Base-by-base conservation (phyloP, 2,797 vertebrate genomes). In the Squalus acanthias region DNA sequence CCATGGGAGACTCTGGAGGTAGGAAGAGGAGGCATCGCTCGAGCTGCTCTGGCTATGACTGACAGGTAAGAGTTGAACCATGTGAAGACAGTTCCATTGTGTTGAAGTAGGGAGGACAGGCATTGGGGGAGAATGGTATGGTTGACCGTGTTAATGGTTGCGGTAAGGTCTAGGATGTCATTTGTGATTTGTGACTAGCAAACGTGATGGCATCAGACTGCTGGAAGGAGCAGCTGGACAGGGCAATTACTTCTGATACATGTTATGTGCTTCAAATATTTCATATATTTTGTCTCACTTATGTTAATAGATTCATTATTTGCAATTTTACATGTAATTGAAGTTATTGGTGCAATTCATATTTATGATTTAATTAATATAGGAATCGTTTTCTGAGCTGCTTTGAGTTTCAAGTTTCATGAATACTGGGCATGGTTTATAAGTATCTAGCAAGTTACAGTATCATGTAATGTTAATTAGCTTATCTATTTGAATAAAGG, bases 281-380 rank as follows among this genome's bases (percentile, higher is more conserved):
- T 69, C 29, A 93, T 24, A 24, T 39, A 93, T 93, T 95, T 72
- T 57, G 50, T 57, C 53, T 29, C 50, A 33, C 39, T 33, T 74
- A 76, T 60, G 70, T 60, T 76, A 57, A 57, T 95, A 57, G 39
- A 74, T 26, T 53, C 46, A 95, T 95, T 57, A 95, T 72, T 95
- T 76, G 15, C 29, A 57, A 95, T 74, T 76, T 15, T 20, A 2
- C 29, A 53, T 22, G 50, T n/a, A 76, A 95, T 70, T 63, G 53
- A 33, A 92, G 26, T 60, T 65, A 63, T 29, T 33, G 0, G 12
- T 33, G 89, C 63, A 63, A 5, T 57, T 91, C 53, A 53, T 53
- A 88, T 88, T 33, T 26, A 57, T 76, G 70, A 95, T 29, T 76
- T 15, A 95, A 57, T 76, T 95, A 95, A 76, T 76, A 17, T 33